Percentiles rank a stretch among this genome's conserved stretches.
phyloP scores from a whole-genome alignment of 2,888 invertebrate genomes.

The Tuta absoluta region DNA sequence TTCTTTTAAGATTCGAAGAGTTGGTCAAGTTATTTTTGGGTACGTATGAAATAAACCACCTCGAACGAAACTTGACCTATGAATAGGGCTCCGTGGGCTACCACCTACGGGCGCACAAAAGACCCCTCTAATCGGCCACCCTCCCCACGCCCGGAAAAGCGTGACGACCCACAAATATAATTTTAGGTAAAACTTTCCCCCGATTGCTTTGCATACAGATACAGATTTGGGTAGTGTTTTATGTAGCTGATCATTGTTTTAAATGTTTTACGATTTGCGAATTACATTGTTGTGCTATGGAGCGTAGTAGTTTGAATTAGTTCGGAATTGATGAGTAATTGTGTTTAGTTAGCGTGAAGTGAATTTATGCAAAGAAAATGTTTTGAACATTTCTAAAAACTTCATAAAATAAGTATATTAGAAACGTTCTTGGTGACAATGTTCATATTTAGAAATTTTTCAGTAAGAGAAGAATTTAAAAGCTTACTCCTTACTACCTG shows the following conservation, averaged over 20 bases:
- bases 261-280: slow-evolving; percentile 8
- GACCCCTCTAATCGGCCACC: slow-evolving; percentile 74
- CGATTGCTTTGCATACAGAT: slow-evolving; percentile 55
- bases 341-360: background rate
- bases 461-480: too few relatives aligned
- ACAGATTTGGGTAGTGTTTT: slow-evolving; percentile 53
- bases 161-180: slow-evolving; percentile 82
- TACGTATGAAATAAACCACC: too few relatives aligned
- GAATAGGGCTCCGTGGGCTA: slow-evolving; percentile 53
- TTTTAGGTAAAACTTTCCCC: slow-evolving; percentile 79
- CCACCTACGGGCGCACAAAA: slow-evolving; percentile 70
- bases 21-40: too few relatives aligned
- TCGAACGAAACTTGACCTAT: slow-evolving; percentile 45
- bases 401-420: too few relatives aligned
- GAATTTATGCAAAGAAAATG: too few relatives aligned
- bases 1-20: too few relatives aligned
- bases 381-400: too few relatives aligned
- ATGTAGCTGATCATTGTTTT: slow-evolving; percentile 11
- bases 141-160: slow-evolving; percentile 65
- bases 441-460: too few relatives aligned
- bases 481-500: too few relatives aligned
- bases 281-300: background rate
- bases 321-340: background rate
- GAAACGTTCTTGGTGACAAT: too few relatives aligned
- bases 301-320: background rate